Base-by-base conservation (phyloP, 2,797 vertebrate species). In the Chanos chanos region DNA sequence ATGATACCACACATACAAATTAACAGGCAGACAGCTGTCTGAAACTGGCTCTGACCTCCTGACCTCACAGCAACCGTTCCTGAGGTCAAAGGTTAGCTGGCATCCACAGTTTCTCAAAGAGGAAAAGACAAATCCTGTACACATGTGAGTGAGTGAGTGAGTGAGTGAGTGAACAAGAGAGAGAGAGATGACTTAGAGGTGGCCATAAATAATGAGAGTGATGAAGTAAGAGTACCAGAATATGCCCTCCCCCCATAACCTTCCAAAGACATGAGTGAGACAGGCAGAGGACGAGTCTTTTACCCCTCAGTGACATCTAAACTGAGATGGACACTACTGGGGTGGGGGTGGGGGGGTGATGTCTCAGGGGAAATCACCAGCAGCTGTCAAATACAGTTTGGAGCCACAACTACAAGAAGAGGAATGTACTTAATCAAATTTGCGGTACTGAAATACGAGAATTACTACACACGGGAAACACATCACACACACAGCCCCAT, bases 181-280 rank as follows among this genome's bases (percentile, higher is more conserved):
- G 33, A 48, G 4, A 41, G 18, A 12, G n/a, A 22, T 36, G 13
- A 25, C 9, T 36, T 16, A 44, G 22, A n/a, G 31, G 8, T 49
- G 43, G 64, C 44, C 34, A 57, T 49, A 45, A 64, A 57, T 49
- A 64, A 64, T 41, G 33, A 18, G 33, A 8, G 18, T 64, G 56
- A 64, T 64, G 44, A 57, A 34, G 33, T 36, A 25, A 30, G 41
- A 44, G n/a, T n/a, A n/a, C n/a, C n/a, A n/a, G n/a, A n/a, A n/a
- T n/a, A n/a, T n/a, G n/a, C n/a, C n/a, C n/a, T n/a, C n/a, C n/a
- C n/a, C 18, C 24, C 10, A 24, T 44, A 41, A 44, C 41, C 41
- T 41, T 44, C 41, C 22, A 41, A 24, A 24, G 4, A 44, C 41
- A 44, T 41, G 21, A 50, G 48, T 0, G 49, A 2, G 18, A 34